These are phyloP conservation scores for Chymomyza caudatula DNA, from an alignment of 2,888 invertebrate genomes.

Conservation along the genomic window DNA sequence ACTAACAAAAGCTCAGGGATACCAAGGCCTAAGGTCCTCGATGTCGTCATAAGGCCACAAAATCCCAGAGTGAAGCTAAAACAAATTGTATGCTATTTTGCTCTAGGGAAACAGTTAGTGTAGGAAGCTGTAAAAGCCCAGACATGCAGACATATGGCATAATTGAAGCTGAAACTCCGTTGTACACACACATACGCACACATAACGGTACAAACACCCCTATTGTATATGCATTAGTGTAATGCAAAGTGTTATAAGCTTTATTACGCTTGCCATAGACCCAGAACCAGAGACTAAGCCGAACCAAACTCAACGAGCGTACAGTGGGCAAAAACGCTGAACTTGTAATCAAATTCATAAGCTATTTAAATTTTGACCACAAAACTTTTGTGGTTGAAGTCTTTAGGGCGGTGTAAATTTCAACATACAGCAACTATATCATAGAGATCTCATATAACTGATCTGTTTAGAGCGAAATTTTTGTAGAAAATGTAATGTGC, in stretches of 20 bases:
- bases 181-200: slow-evolving; percentile 3
- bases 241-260: slow-evolving; percentile 73
- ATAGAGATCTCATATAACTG: too few species aligned
- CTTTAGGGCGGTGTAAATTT: too few species aligned
- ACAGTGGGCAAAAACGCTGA: too few species aligned
- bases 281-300: neutral
- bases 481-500: too few species aligned
- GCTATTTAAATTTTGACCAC: too few species aligned
- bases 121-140: neutral
- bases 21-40: neutral
- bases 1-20: neutral
- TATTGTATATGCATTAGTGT: slow-evolving; percentile 74
- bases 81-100: slow-evolving; percentile 62
- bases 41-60: neutral
- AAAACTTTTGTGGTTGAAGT: too few species aligned
- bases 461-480: too few species aligned
- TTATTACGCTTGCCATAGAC: slow-evolving; percentile 56
- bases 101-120: slow-evolving; percentile 8
- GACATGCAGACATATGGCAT: slow-evolving; percentile 12
- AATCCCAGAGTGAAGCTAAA: slow-evolving; percentile 62
- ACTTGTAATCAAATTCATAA: too few species aligned
- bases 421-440: too few species aligned
- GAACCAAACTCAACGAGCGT: too few species aligned
- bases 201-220: slow-evolving; percentile 21
- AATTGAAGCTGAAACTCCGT: neutral